These are phyloP conservation scores for Diaphora mendica DNA, from an alignment of 2,888 invertebrate species.

Conservation along the genomic window DNA sequence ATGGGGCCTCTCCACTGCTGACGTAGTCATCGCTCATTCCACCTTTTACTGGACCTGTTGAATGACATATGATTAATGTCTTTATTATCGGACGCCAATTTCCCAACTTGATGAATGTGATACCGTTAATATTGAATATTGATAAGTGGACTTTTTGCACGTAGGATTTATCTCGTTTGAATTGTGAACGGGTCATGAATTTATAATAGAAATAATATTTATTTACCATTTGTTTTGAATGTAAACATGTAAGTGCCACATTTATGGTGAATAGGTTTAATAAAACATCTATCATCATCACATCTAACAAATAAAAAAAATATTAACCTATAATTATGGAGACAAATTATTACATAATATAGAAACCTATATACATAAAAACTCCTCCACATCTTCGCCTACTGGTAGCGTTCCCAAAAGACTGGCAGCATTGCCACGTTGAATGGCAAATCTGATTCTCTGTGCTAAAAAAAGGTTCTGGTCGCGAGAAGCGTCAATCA, in stretches of 20 bases:
- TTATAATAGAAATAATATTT: background rate
- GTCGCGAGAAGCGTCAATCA: too few relatives aligned
- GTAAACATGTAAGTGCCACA: background rate
- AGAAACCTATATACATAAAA: too few relatives aligned
- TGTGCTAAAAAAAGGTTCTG: too few relatives aligned
- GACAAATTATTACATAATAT: too few relatives aligned
- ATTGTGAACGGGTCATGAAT: background rate
- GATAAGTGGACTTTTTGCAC: background rate
- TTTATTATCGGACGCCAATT: conserved; percentile 7
- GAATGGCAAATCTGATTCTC: too few relatives aligned
- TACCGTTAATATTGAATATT: conserved; percentile 5
- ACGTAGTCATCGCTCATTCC: conserved; percentile 80
- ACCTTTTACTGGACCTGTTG: conserved; percentile 75
- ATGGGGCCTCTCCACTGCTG: conserved; percentile 87
- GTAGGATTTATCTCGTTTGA: background rate
- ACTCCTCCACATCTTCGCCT: too few relatives aligned
- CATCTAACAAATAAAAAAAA: too few relatives aligned
- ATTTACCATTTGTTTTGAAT: background rate
- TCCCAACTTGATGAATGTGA: conserved; percentile 5
- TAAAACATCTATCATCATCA: too few relatives aligned
- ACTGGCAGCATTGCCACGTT: too few relatives aligned
- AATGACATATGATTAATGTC: conserved; percentile 42
- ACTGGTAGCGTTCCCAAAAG: too few relatives aligned
- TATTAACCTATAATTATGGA: too few relatives aligned
- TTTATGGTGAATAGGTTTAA: too few relatives aligned